Evolutionary conservation across 2,797 vertebrate genomes (phyloP).

Genomic region (Microctenopoma stevenorrisi): DNA sequence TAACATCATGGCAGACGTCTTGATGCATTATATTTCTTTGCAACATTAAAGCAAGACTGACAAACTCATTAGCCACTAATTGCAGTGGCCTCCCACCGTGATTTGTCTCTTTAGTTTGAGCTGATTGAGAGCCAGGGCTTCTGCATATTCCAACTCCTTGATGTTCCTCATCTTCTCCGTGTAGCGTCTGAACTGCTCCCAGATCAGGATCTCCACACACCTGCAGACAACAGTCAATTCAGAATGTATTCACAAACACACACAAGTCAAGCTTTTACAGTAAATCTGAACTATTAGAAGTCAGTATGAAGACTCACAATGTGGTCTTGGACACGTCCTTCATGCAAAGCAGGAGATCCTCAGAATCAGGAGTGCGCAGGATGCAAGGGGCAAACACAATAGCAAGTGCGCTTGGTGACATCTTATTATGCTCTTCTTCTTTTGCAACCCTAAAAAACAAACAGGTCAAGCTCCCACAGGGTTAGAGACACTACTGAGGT

Average conservation of each 20-base stretch:
- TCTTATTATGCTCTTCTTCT: slow-evolving; percentile 93
- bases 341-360: slow-evolving; percentile 93
- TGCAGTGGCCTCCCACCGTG: slow-evolving; percentile 80
- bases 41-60: not conserved
- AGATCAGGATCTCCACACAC: slow-evolving; percentile 95
- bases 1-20: not conserved
- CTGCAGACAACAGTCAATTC: slow-evolving; percentile 72
- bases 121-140: slow-evolving; percentile 89
- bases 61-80: not conserved
- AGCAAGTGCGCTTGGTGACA: slow-evolving; percentile 91
- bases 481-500: not conserved
- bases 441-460: slow-evolving; percentile 87
- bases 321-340: slow-evolving; percentile 95
- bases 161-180: slow-evolving; percentile 96
- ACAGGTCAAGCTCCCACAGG: slow-evolving; percentile 11
- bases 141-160: slow-evolving; percentile 90
- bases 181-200: slow-evolving; percentile 92
- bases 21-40: not conserved
- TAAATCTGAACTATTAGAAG: not conserved
- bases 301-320: slow-evolving; percentile 81
- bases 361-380: slow-evolving; percentile 88
- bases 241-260: not conserved
- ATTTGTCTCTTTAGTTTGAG: slow-evolving; percentile 90
- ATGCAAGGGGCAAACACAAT: slow-evolving; percentile 97
- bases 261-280: not conserved